Percentiles rank a stretch among this genome's conserved stretches.
phyloP scores from a whole-genome alignment of 2,888 invertebrate species.

The Lasioglossum marginatum region DNA sequence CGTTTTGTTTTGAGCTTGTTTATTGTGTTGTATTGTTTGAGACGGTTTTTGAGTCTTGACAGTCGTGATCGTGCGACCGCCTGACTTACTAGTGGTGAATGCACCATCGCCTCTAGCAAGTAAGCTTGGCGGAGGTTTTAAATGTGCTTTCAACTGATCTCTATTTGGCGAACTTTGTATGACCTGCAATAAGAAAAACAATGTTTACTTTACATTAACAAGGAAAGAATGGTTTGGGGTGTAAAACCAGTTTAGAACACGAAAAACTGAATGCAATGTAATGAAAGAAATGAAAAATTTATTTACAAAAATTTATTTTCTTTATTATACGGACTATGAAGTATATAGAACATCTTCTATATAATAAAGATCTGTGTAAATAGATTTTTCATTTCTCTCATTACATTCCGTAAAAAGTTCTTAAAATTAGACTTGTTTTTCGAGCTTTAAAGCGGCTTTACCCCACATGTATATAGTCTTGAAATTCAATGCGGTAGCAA shows the following conservation, averaged over 20 bases:
- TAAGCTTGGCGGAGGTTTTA: constrained; percentile 94
- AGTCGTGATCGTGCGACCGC: constrained; percentile 80
- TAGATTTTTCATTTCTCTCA: no score
- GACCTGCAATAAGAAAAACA: constrained; percentile 82
- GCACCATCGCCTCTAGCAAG: constrained; percentile 85
- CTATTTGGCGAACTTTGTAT: constrained; percentile 97
- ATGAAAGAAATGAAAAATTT: no score
- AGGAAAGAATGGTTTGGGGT: neutral
- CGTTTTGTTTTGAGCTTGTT: constrained; percentile 79
- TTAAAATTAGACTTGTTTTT: no score
- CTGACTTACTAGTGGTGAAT: constrained; percentile 79
- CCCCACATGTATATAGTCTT: no score
- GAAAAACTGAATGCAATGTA: neutral
- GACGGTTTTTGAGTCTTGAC: constrained; percentile 80
- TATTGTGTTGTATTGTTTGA: constrained; percentile 76
- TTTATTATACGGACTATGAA: no score
- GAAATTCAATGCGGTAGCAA: no score
- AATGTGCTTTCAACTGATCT: constrained; percentile 93
- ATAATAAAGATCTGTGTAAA: no score
- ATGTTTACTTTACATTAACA: constrained; percentile 3
- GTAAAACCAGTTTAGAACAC: no score
- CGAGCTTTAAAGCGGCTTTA: no score
- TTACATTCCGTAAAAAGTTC: no score
- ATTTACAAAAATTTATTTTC: no score
- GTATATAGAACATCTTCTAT: no score